Conservation (phyloP, 2,888 invertebrate genomes). For the Frankliniella fusca region DNA sequence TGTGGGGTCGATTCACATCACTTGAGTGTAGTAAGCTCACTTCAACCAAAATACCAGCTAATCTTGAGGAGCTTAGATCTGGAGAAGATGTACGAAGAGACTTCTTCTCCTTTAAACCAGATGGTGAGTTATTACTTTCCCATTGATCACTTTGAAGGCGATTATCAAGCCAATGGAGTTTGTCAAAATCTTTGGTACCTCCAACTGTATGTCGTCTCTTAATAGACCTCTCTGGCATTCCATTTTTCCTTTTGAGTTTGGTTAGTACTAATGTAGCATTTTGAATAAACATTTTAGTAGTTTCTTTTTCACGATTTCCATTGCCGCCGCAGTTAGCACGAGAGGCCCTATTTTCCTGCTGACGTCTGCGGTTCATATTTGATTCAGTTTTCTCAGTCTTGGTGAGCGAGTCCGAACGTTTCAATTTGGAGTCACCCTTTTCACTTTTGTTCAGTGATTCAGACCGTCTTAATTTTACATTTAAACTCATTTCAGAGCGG, state of each 20-base stretch:
- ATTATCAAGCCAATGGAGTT: constrained; percentile 57
- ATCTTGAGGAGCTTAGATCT: constrained; percentile 51
- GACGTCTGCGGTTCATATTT: constrained; percentile 68
- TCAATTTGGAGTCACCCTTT: constrained; percentile 45
- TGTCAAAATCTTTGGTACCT: constrained; percentile 82
- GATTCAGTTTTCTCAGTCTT: constrained; percentile 74
- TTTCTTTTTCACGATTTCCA: background rate
- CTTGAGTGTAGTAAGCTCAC: constrained; percentile 45
- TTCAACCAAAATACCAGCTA: constrained; percentile 51
- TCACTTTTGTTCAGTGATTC: constrained; percentile 58
- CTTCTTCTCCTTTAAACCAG: constrained; percentile 50
- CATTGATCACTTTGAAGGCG: constrained; percentile 51
- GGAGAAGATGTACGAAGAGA: constrained; percentile 59
- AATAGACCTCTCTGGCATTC: constrained; percentile 72
- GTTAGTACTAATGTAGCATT: constrained; percentile 42
- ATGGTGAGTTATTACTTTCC: constrained; percentile 37
- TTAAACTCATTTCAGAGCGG: constrained; percentile 44
- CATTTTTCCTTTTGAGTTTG: constrained; percentile 70
- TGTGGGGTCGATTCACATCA: constrained; percentile 36
- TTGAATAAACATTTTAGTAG: constrained; percentile 18
- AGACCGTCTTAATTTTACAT: constrained; percentile 55
- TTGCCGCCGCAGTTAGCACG: constrained; percentile 9
- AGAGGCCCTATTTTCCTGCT: constrained; percentile 39
- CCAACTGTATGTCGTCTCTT: constrained; percentile 89
- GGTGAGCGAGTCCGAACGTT: constrained; percentile 60